These are phyloP conservation scores for Leptinotarsa tumamoca DNA, from an alignment of 2,888 invertebrate genomes.

Conservation along the genomic window DNA sequence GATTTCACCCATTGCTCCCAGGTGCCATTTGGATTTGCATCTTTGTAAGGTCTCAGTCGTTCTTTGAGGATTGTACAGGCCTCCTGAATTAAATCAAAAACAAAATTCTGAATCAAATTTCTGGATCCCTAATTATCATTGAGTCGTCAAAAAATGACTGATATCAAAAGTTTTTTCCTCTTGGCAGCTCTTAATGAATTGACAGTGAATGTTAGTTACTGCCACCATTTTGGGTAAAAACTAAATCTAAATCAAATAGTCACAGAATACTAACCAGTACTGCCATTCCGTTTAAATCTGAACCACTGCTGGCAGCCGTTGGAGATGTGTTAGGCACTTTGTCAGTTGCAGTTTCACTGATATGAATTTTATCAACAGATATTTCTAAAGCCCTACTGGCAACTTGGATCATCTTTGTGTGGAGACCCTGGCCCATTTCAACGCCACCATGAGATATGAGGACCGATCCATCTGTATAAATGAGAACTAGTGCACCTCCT, in stretches of 20 bases:
- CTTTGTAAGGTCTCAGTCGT: slow-evolving; percentile 80
- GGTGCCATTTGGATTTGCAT: slow-evolving; percentile 78
- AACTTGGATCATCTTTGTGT: slow-evolving; percentile 96
- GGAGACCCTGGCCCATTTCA: slow-evolving; percentile 97
- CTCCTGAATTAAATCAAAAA: slow-evolving; percentile 60
- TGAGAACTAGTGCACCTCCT: slow-evolving; percentile 86
- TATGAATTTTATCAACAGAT: slow-evolving; percentile 79
- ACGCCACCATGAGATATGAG: slow-evolving; percentile 91
- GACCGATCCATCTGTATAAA: slow-evolving; percentile 92
- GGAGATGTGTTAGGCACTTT: slow-evolving; percentile 93
- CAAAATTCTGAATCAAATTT: too few species aligned
- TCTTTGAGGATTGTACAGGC: slow-evolving; percentile 83
- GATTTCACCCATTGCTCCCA: slow-evolving; percentile 88
- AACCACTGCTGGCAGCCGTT: slow-evolving; percentile 89
- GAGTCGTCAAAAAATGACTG: too few species aligned
- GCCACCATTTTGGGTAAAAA: too few species aligned
- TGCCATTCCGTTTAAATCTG: slow-evolving; percentile 94
- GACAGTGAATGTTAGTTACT: too few species aligned
- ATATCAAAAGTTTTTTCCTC: too few species aligned
- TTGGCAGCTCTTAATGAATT: too few species aligned
- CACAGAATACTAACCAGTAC: slow-evolving; percentile 70
- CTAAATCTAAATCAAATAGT: background rate
- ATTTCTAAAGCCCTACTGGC: slow-evolving; percentile 81
- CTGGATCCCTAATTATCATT: too few species aligned
- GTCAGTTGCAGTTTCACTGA: slow-evolving; percentile 87